A percentile compares a stretch with the other conserved stretches of the same genome.
Conservation (phyloP, 2,888 invertebrate species). For the Spialia ferax region DNA sequence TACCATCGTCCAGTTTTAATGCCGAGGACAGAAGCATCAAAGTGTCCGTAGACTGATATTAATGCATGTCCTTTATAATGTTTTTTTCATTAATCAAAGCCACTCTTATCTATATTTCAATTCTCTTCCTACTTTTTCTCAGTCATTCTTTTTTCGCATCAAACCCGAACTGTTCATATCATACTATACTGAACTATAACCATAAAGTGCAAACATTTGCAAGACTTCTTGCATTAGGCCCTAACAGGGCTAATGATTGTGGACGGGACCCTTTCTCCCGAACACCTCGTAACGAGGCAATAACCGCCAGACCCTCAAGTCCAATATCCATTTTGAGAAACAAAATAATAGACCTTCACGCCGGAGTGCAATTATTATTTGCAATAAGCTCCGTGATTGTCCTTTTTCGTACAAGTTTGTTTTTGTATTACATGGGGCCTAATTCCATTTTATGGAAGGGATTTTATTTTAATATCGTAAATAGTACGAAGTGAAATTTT, state of each 20-base stretch:
- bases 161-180: too few relatives aligned
- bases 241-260: neutral
- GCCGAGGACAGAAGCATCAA: too few relatives aligned
- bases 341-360: conserved; percentile 13
- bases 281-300: conserved; percentile 9
- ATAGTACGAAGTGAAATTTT: too few relatives aligned
- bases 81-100: too few relatives aligned
- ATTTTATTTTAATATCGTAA: neutral
- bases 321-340: conserved; percentile 7
- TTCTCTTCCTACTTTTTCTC: too few relatives aligned
- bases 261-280: neutral
- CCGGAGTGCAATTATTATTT: conserved; percentile 16
- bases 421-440: neutral
- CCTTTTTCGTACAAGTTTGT: neutral
- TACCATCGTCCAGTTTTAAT: too few relatives aligned
- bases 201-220: neutral
- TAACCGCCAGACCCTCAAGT: conserved; percentile 1
- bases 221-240: neutral
- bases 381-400: conserved; percentile 4
- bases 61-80: too few relatives aligned
- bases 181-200: too few relatives aligned
- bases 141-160: too few relatives aligned
- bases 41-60: too few relatives aligned
- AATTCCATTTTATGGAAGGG: neutral
- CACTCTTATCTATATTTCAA: too few relatives aligned